These are phyloP conservation scores for Yasuhikotakia modesta DNA, from an alignment of 2,797 vertebrate genomes.

Conservation along the genomic window DNA sequence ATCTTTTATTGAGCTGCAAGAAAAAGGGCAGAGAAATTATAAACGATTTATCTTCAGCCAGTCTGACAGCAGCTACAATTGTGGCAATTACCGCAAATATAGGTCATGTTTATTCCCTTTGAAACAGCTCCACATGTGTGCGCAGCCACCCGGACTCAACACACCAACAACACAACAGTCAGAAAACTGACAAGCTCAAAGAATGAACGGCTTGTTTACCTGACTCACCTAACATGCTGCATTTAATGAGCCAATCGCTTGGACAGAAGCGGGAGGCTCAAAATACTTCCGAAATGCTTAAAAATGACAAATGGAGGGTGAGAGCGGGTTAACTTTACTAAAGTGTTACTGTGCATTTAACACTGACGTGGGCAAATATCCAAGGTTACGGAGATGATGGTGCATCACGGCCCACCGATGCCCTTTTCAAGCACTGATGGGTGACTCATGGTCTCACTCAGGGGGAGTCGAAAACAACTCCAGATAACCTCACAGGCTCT, in stretches of 20 bases:
- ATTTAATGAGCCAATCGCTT: background rate
- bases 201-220: background rate
- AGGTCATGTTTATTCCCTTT: background rate
- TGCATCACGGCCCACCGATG: slow-evolving; percentile 21
- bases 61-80: background rate
- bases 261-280: background rate
- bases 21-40: slow-evolving; percentile 45
- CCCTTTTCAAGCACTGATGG: slow-evolving; percentile 47
- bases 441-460: slow-evolving; percentile 52
- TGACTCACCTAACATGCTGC: background rate
- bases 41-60: background rate
- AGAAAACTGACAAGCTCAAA: background rate
- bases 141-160: background rate
- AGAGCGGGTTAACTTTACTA: slow-evolving; percentile 18
- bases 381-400: slow-evolving; percentile 48
- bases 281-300: slow-evolving; percentile 7
- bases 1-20: slow-evolving; percentile 94
- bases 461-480: slow-evolving; percentile 43
- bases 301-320: background rate
- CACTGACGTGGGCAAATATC: slow-evolving; percentile 48
- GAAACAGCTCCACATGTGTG: background rate
- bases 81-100: background rate
- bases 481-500: slow-evolving; percentile 25
- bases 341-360: slow-evolving; percentile 33
- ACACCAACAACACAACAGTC: background rate